Evolutionary conservation across 2,113 vertebrate genomes (phyloP), one percentile per base, ranked within the genome.

Genomic region (Austrofundulus limnaeus): DNA sequence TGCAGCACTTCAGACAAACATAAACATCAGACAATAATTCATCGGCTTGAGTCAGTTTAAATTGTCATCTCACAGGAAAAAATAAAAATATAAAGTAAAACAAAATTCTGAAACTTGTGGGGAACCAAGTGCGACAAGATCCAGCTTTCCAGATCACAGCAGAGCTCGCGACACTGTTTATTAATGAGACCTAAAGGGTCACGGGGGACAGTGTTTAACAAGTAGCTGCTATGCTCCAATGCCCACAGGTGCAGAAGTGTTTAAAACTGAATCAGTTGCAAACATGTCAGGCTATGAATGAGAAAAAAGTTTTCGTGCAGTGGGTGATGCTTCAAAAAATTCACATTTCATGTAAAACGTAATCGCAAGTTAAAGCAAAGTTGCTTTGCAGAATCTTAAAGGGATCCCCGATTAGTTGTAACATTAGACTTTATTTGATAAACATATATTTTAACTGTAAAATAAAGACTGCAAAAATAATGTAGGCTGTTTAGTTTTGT

Each of bases 1-100:
- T 2, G 88, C 81, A 2, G 89, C 78, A 77, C 92, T 94, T 84
- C 5, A 37, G 65, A 49, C 45, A 52, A 43, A 59, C 24, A 67
- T 25, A 6, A 64, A 23, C 45, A 9, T 50, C n/a, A 56, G 37
- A 42, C n/a, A 15, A 46, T 28, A 49, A 48, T 15, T 1, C 2
- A 3, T 5, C 15, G 16, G 45, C 15, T 49, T 2, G 19, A 20
- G 15, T 61, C 14, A 37, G 20, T 11, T 38, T 39, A 37, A 61
- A 13, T 34, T 15, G 39, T 45, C 17, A 19, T 11, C 16, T 16
- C 19, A 60, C n/a, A 37, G 14, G 20, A 15, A 21, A 11, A 48
- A n/a, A 23, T 37, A 43, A 41, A 17, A 9, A 4, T 4, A 28
- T n/a, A n/a, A n/a, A n/a, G n/a, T n/a, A n/a, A n/a, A 38, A 38